Evolutionary conservation across 2,888 invertebrate species (phyloP), one percentile per base, ranked within the genome.

Genomic region (Metopia argyrocephala): DNA sequence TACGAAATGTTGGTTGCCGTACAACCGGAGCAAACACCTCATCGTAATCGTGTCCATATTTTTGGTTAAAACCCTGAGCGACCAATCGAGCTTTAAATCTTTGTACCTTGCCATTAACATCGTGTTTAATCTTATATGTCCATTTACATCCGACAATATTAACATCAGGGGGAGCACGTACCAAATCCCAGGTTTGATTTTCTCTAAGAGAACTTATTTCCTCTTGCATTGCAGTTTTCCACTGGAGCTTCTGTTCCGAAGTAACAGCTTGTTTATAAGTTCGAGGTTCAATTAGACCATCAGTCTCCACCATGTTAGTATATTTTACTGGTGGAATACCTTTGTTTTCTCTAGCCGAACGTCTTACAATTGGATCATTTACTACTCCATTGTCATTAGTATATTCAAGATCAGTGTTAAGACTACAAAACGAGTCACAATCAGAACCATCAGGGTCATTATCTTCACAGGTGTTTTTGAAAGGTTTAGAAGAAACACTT

Each of bases 351-450:
- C 78, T 65, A n/a, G 21, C 65, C 59, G n/a, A 71, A 61, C 5
- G 38, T 65, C 5, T 65, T 15, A 62, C 78, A 82, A 20, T 68
- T 70, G 21, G 61, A n/a, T n/a, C n/a, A n/a, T n/a, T n/a, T n/a
- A n/a, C n/a, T n/a, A n/a, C n/a, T n/a, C n/a, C n/a, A n/a, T 61
- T 9, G 2, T 38, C 20, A 70, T 48, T n/a, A n/a, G n/a, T n/a
- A n/a, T n/a, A n/a, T n/a, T n/a, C n/a, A n/a, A n/a, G n/a, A n/a
- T n/a, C n/a, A n/a, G n/a, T n/a, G n/a, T n/a, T n/a, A n/a, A n/a
- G 62, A 82, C 65, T 20, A 76, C 83, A 45, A 82, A 80, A 50
- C 82, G 68, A 6, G 71, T 84, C 21, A 80, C 83, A 73, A 84
- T 85, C 20, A n/a, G 84, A 84, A 2, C 79, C 20, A 7, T 76